phyloP scores from a whole-genome alignment of 2,888 invertebrate species.

The Pyrrhia umbra region DNA sequence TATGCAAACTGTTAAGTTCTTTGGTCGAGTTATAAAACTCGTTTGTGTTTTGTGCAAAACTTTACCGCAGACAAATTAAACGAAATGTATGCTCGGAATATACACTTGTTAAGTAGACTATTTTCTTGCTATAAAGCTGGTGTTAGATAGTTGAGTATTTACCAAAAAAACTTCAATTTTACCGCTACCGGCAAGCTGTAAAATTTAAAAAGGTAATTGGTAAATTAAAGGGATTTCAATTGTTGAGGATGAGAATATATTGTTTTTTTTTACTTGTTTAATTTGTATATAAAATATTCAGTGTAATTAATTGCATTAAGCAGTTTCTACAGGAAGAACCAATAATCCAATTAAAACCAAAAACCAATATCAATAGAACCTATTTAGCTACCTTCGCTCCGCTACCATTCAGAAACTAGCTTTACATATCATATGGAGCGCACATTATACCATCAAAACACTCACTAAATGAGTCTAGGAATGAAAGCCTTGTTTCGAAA shows the following conservation, averaged over 20 bases:
- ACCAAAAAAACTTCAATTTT: no score
- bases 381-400: not conserved
- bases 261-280: no score
- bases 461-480: constrained; percentile 34
- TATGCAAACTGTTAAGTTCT: constrained; percentile 5
- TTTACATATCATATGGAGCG: constrained; percentile 6
- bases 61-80: constrained; percentile 38
- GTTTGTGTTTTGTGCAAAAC: constrained; percentile 34
- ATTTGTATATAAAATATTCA: no score
- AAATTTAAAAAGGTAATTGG: no score
- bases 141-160: not conserved
- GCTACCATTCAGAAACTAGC: not conserved
- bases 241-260: no score
- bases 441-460: constrained; percentile 37
- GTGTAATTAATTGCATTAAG: no score
- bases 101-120: constrained; percentile 7
- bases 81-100: constrained; percentile 39
- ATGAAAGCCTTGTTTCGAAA: constrained; percentile 52
- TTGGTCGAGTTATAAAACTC: constrained; percentile 24
- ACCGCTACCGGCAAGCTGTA: no score
- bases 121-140: not conserved
- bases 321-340: no score
- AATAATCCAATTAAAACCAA: not conserved
- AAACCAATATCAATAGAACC: no score
- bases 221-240: no score